These are phyloP conservation scores for Aporrectodea caliginosa DNA, from an alignment of 1,140 invertebrate species.

Conservation along the genomic window DNA sequence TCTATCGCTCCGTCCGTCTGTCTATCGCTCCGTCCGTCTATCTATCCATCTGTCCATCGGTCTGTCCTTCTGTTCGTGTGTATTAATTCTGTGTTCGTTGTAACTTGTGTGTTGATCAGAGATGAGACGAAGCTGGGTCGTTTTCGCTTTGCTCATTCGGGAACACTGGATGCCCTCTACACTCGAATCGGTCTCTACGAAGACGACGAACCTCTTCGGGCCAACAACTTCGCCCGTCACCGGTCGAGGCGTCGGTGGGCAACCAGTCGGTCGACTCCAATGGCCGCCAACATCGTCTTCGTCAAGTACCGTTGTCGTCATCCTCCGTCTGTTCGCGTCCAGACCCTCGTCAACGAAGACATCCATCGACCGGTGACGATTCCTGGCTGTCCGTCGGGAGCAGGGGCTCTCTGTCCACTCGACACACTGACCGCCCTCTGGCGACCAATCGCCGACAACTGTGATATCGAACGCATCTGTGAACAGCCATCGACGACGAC, in stretches of 20 bases:
- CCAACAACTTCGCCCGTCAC: not conserved
- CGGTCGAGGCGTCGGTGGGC: not conserved
- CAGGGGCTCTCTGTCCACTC: not conserved
- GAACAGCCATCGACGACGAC: too few species aligned
- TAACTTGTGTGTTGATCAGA: too few species aligned
- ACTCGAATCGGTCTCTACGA: not conserved
- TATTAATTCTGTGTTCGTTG: too few species aligned
- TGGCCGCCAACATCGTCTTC: not conserved
- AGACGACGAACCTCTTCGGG: not conserved
- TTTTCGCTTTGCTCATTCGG: slow-evolving; percentile 2
- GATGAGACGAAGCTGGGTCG: not conserved
- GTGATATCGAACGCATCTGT: not conserved
- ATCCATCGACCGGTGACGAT: not conserved
- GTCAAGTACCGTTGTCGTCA: not conserved
- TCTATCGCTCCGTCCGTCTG: too few species aligned
- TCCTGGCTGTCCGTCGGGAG: not conserved
- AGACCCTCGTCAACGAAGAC: not conserved
- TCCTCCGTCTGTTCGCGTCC: not conserved
- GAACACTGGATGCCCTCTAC: not conserved
- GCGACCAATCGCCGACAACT: not conserved
- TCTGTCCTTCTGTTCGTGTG: too few species aligned
- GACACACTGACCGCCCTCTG: not conserved
- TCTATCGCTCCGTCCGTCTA: too few species aligned
- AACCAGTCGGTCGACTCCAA: not conserved
- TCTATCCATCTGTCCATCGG: too few species aligned